These are phyloP conservation scores for Bolborhynchus lineola DNA, from an alignment of 2,113 vertebrate species.

Conservation along the genomic window DNA sequence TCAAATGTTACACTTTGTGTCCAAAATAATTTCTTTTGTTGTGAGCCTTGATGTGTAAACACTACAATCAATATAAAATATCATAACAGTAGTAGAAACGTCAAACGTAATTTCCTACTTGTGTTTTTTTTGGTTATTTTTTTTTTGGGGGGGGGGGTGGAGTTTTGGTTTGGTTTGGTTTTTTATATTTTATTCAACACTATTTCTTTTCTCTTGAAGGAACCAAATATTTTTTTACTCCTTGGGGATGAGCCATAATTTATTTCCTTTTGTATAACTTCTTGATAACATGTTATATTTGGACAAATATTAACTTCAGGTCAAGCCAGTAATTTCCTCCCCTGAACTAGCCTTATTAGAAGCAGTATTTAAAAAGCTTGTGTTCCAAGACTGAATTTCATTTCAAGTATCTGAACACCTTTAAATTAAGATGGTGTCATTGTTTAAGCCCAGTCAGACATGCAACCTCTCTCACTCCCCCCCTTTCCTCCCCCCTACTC, in stretches of 20 bases:
- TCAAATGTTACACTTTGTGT: not conserved
- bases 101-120: not conserved
- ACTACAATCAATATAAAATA: conserved; percentile 10
- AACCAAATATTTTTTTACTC: not conserved
- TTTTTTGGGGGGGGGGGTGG: not conserved
- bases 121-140: not conserved
- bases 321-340: not conserved
- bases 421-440: not conserved
- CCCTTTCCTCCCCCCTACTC: too few species aligned
- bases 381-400: not conserved
- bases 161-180: not conserved
- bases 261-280: not conserved
- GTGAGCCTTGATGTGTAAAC: not conserved
- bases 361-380: not conserved
- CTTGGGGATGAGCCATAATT: not conserved
- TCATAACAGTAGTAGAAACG: not conserved
- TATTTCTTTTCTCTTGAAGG: not conserved
- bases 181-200: not conserved
- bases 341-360: not conserved
- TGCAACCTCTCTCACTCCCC: too few species aligned
- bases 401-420: not conserved
- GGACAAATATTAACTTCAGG: not conserved
- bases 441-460: too few species aligned
- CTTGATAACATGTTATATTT: not conserved
- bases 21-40: not conserved